Evolutionary conservation across 2,113 vertebrate genomes (phyloP).

Genomic region (Suricata suricatta): DNA sequence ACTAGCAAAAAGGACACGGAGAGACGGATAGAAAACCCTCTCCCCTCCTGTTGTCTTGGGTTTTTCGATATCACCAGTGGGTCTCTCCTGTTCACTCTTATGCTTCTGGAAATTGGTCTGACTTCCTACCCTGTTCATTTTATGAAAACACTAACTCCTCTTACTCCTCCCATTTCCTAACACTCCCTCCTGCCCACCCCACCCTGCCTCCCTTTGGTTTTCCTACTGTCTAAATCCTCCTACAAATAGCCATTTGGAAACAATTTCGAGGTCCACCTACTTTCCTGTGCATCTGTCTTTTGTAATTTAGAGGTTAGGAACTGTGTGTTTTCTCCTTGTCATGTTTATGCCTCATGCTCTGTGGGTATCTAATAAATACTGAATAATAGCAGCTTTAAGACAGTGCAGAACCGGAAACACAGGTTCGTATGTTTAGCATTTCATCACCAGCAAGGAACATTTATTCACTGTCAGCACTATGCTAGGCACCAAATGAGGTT

Average conservation of each 20-base stretch:
- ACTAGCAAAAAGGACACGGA: background rate
- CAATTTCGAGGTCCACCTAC: conserved; percentile 65
- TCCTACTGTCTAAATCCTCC: conserved; percentile 53
- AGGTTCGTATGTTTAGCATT: conserved; percentile 65
- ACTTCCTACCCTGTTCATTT: conserved; percentile 50
- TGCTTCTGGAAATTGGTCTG: conserved; percentile 6
- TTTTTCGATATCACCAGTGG: background rate
- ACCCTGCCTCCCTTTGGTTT: background rate
- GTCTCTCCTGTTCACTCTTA: background rate
- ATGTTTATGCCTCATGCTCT: conserved; percentile 71
- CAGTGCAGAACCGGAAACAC: conserved; percentile 74
- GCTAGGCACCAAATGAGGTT: conserved; percentile 17
- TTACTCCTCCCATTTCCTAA: conserved; percentile 23
- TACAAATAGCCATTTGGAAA: conserved; percentile 70
- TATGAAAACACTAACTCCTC: conserved; percentile 50
- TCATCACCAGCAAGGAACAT: conserved; percentile 66
- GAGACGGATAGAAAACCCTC: background rate
- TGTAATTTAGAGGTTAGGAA: conserved; percentile 67
- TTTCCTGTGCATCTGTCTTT: conserved; percentile 67
- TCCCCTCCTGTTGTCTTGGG: background rate
- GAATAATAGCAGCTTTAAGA: conserved; percentile 78
- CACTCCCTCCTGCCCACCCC: background rate
- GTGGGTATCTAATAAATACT: conserved; percentile 76
- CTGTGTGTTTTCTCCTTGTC: conserved; percentile 71
- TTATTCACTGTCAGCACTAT: conserved; percentile 47